Percentiles rank a stretch among this genome's conserved stretches.
Conservation (phyloP, 2,113 vertebrate genomes). For the Collichthys lucidus region DNA sequence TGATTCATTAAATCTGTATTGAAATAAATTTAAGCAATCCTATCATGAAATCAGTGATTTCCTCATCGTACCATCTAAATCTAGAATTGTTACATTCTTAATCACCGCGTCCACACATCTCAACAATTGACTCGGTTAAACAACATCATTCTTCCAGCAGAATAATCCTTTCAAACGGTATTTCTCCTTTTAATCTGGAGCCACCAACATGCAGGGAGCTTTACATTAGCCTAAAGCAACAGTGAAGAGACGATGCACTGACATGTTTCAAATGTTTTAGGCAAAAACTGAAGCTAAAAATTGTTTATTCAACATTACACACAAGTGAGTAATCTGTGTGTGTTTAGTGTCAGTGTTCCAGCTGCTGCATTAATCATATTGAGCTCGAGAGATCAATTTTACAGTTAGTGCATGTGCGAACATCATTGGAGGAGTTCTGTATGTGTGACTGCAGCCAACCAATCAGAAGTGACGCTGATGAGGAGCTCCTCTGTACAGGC, state of each 20-base stretch:
- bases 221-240: background rate
- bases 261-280: background rate
- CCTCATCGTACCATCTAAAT: too few relatives aligned
- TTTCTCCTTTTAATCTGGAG: background rate
- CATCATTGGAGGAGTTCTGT: slow-evolving; percentile 32
- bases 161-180: background rate
- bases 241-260: background rate
- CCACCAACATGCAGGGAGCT: background rate
- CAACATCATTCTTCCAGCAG: background rate
- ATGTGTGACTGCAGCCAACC: slow-evolving; percentile 2
- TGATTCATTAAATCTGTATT: too few relatives aligned
- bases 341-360: background rate
- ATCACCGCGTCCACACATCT: background rate
- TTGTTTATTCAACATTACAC: background rate
- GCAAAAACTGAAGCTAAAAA: background rate
- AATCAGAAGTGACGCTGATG: slow-evolving; percentile 3
- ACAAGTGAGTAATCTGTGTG: background rate
- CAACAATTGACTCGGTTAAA: background rate
- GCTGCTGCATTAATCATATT: slow-evolving; percentile 31
- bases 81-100: too few relatives aligned
- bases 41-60: too few relatives aligned
- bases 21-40: too few relatives aligned
- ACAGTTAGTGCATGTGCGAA: slow-evolving; percentile 8
- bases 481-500: background rate
- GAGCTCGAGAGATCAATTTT: background rate